Percentiles rank a stretch among this genome's conserved stretches.
These are phyloP conservation scores for Parnassius apollo DNA, from an alignment of 2,888 invertebrate genomes.

Conservation along the genomic window DNA sequence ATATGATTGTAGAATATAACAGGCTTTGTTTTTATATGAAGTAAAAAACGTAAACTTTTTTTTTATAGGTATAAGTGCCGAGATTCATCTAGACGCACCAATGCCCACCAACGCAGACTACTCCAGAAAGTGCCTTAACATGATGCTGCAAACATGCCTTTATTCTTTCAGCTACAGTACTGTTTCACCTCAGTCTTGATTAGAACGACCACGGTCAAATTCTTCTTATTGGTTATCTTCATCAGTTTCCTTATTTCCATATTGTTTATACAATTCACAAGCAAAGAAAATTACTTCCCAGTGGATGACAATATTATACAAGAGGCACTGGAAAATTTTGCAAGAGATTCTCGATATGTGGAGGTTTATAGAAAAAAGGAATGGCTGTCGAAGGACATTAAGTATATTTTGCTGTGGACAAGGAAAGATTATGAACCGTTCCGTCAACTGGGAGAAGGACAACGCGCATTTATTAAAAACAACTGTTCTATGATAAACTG, in stretches of 20 bases:
- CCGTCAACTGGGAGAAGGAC: slow-evolving; percentile 47
- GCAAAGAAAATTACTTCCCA: slow-evolving; percentile 31
- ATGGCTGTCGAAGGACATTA: slow-evolving; percentile 49
- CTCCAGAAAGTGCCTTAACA: slow-evolving; percentile 37
- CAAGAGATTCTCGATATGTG: slow-evolving; percentile 52
- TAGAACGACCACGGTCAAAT: slow-evolving; percentile 44
- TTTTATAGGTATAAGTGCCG: slow-evolving; percentile 26
- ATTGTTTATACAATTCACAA: slow-evolving; percentile 47
- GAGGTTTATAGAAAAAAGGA: slow-evolving; percentile 55
- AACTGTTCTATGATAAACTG: slow-evolving; percentile 62
- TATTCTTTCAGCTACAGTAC: slow-evolving; percentile 29
- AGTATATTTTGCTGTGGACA: slow-evolving; percentile 66
- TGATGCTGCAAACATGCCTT: slow-evolving; percentile 47
- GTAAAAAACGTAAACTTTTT: neutral
- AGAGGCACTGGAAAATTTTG: slow-evolving; percentile 57
- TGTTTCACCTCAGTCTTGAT: slow-evolving; percentile 37
- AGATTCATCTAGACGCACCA: slow-evolving; percentile 12
- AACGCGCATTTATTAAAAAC: slow-evolving; percentile 54
- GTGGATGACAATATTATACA: slow-evolving; percentile 43
- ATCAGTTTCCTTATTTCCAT: slow-evolving; percentile 47
- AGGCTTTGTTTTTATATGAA: no score
- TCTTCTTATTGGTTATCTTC: slow-evolving; percentile 48
- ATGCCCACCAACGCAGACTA: slow-evolving; percentile 19
- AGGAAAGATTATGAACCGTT: slow-evolving; percentile 51
- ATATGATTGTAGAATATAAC: no score